A percentile compares a stretch with the other conserved stretches of the same genome.
phyloP scores from a whole-genome alignment of 2,888 invertebrate species.

The Netelia virgata region DNA sequence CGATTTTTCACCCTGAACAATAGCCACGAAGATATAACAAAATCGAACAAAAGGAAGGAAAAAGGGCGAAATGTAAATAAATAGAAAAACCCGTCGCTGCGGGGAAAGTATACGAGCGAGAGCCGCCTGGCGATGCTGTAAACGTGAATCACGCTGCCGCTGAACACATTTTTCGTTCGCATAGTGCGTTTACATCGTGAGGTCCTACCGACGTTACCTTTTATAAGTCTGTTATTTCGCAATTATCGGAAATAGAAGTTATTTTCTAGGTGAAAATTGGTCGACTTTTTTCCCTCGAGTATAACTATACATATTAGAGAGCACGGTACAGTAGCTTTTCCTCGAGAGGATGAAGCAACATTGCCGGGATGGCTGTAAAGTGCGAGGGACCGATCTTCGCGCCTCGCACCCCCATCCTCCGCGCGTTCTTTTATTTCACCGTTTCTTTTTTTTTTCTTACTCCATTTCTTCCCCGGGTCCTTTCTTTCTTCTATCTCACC shows the following conservation, averaged over 20 bases:
- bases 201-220: background rate
- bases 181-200: background rate
- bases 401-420: constrained; percentile 23
- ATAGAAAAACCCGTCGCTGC: too few species aligned
- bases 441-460: constrained; percentile 48
- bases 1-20: too few species aligned
- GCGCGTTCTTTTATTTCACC: constrained; percentile 11
- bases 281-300: constrained; percentile 40
- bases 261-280: constrained; percentile 47
- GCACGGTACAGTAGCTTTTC: constrained; percentile 25
- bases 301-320: constrained; percentile 8
- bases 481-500: constrained; percentile 64
- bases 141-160: constrained; percentile 4
- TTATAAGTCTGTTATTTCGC: background rate
- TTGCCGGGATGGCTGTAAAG: constrained; percentile 24
- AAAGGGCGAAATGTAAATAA: background rate
- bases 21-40: background rate
- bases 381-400: constrained; percentile 20
- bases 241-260: constrained; percentile 49
- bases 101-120: background rate
- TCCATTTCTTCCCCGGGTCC: constrained; percentile 36
- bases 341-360: constrained; percentile 13
- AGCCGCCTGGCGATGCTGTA: background rate
- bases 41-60: background rate
- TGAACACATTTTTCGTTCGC: background rate